Base-by-base conservation (phyloP, 2,888 invertebrate genomes). In the Beris morrisii region DNA sequence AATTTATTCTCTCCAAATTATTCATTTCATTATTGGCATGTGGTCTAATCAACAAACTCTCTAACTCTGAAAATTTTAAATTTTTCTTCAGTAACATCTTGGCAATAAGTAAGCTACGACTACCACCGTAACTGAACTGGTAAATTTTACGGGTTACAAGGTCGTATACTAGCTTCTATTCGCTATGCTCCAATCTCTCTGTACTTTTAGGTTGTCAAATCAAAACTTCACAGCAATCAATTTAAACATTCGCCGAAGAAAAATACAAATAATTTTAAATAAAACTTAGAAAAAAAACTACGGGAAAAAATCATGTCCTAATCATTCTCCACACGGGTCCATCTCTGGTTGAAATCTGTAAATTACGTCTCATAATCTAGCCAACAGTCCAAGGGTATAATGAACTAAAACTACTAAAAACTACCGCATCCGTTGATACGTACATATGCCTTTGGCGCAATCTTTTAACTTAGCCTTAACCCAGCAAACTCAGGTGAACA, bases 1-100 rank as follows among this genome's bases (percentile, higher is more conserved):
- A 61, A 61, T 61, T 61, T 50, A 38, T 50, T 15, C 61, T 61
- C 50, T 32, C n/a, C 61, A 61, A 61, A 52, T 61, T 50, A 50
- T 61, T 61, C 50, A 61, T 52, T 31, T 52, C 28, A 28, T 45
- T 45, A 48, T 3, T 38, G 5, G 9, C 13, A 61, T 61, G 61
- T 32, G 50, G 38, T 43, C 52, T 52, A 61, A 61, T 61, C 61
- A 61, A 38, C 61, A 61, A 38, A 22, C 50, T 43, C 22, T 61
- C 50, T 61, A 52, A 48, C 48, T 59, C 32, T 59, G 46, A 48
- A 59, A 59, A 46, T 48, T 22, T 54, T n/a, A 46, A 13, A 6
- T 52, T 52, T 52, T 52, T 22, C 15, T 52, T 46, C 15, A 13
- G 1, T 4, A 13, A 13, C 12, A n/a, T 9, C 3, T 11, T 46